Conservation (phyloP, 2,888 invertebrate genomes). For the Cyclophora albipunctata region DNA sequence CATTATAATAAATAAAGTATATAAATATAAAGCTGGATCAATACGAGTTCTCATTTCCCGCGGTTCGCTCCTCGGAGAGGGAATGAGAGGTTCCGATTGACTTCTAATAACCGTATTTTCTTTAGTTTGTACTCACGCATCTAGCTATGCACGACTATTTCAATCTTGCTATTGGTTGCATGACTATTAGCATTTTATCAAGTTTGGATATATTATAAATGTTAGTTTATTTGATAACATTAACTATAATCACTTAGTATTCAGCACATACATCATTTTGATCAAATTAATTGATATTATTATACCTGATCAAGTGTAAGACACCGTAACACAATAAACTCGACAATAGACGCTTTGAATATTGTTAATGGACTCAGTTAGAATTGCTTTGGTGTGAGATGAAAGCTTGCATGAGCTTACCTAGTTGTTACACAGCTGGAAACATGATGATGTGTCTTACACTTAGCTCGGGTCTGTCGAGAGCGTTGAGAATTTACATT, state of each 20-base stretch:
- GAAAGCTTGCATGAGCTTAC: slow-evolving; percentile 49
- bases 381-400: slow-evolving; percentile 39
- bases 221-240: slow-evolving; percentile 59
- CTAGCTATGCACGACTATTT: slow-evolving; percentile 72
- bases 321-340: slow-evolving; percentile 36
- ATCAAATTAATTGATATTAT: slow-evolving; percentile 56
- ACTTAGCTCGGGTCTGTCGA: slow-evolving; percentile 68
- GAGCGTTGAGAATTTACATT: slow-evolving; percentile 75
- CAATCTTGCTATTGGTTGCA: slow-evolving; percentile 70
- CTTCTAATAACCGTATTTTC: slow-evolving; percentile 49
- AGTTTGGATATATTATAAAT: slow-evolving; percentile 52
- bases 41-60: slow-evolving; percentile 39
- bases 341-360: slow-evolving; percentile 44
- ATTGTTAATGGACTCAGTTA: slow-evolving; percentile 30
- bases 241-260: slow-evolving; percentile 64
- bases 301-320: slow-evolving; percentile 65
- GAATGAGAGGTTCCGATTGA: slow-evolving; percentile 46
- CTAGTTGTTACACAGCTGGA: slow-evolving; percentile 37
- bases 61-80: slow-evolving; percentile 31
- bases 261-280: slow-evolving; percentile 69
- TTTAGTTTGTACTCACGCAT: slow-evolving; percentile 70
- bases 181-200: slow-evolving; percentile 55
- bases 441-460: slow-evolving; percentile 51
- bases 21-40: slow-evolving; percentile 48
- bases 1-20: slow-evolving; percentile 43